Evolutionary conservation across 2,888 invertebrate species (phyloP).

Genomic region (Neoscelio sp.): DNA sequence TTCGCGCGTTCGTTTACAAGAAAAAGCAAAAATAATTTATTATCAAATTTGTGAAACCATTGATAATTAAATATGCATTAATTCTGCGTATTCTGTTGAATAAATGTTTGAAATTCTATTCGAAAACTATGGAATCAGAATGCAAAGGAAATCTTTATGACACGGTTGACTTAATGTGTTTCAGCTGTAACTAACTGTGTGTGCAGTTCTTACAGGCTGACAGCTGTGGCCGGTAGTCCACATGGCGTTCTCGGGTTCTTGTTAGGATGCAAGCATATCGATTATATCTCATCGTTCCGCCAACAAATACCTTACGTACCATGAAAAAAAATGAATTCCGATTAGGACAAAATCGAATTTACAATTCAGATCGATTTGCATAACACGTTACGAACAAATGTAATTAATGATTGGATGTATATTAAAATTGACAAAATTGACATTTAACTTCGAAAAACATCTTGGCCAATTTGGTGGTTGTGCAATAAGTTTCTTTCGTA

Average conservation of each 20-base stretch:
- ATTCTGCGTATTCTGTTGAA: neutral
- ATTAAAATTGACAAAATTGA: too few species aligned
- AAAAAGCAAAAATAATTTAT: too few species aligned
- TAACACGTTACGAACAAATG: too few species aligned
- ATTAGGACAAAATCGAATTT: conserved; percentile 25
- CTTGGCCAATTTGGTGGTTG: too few species aligned
- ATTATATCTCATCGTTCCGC: conserved; percentile 76
- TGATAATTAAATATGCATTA: neutral
- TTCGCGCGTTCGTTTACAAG: too few species aligned
- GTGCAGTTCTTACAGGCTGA: conserved; percentile 69
- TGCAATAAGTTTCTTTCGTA: conserved; percentile 15
- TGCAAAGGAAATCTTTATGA: conserved; percentile 51
- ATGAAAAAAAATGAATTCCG: conserved; percentile 19
- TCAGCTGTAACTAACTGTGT: conserved; percentile 46
- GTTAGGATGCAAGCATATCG: conserved; percentile 76
- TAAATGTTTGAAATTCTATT: conserved; percentile 20
- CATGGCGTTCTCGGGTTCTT: conserved; percentile 77
- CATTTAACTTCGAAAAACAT: too few species aligned
- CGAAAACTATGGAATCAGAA: conserved; percentile 22
- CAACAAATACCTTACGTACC: conserved; percentile 68
- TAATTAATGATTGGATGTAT: too few species aligned
- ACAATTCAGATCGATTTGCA: conserved; percentile 4
- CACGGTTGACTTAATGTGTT: conserved; percentile 54
- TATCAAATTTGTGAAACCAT: too few species aligned
- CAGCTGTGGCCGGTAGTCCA: conserved; percentile 80